A percentile compares a stretch with the other conserved stretches of the same genome.
These are phyloP conservation scores for Choloepus didactylus DNA, from an alignment of 2,797 vertebrate genomes.

Conservation along the genomic window DNA sequence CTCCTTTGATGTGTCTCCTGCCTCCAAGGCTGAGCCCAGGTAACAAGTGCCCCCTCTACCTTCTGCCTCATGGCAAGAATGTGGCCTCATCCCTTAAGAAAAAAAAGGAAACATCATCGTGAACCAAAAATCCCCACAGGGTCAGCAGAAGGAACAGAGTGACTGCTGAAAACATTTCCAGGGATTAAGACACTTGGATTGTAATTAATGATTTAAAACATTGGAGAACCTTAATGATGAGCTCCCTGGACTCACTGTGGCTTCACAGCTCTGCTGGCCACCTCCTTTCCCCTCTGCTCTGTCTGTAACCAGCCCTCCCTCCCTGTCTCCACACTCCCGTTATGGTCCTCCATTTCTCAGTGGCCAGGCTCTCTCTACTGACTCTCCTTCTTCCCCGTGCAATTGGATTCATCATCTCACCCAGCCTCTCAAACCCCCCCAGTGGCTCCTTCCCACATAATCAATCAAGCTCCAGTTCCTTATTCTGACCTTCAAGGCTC, in stretches of 20 bases:
- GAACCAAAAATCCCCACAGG: background rate
- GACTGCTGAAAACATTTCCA: background rate
- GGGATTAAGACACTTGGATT: background rate
- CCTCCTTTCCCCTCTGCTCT: background rate
- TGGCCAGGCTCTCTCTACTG: background rate
- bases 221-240: fast-evolving
- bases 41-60: background rate
- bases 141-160: background rate
- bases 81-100: background rate
- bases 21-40: background rate
- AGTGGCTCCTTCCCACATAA: background rate
- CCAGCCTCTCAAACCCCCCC: background rate
- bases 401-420: background rate
- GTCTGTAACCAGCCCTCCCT: too few species aligned
- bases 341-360: background rate
- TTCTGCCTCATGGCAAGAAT: background rate
- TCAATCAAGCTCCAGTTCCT: background rate
- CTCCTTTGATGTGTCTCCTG: background rate
- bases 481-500: background rate
- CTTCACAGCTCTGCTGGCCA: too few species aligned
- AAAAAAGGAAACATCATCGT: fast-evolving
- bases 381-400: background rate
- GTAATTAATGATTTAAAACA: background rate
- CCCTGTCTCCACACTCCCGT: background rate
- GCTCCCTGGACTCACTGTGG: fast-evolving